Conservation (phyloP, 2,888 invertebrate genomes). For the Eupsilia transversa region DNA sequence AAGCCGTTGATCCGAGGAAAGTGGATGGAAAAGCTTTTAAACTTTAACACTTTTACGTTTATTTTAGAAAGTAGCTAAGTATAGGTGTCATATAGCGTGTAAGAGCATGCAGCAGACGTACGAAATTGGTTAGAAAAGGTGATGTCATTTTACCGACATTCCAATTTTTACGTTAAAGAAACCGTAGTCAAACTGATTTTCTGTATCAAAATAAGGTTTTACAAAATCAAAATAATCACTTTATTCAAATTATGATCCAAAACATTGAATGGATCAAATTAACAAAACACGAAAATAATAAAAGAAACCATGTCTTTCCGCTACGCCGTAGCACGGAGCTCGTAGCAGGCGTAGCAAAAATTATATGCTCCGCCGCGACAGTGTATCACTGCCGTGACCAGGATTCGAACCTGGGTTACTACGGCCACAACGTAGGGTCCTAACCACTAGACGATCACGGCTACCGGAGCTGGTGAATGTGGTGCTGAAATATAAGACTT, state of each 20-base stretch:
- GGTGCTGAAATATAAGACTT: slow-evolving; percentile 9
- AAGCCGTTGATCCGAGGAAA: slow-evolving; percentile 35
- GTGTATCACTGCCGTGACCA: slow-evolving; percentile 82
- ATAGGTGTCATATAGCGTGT: background rate
- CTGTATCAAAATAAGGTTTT: too few relatives aligned
- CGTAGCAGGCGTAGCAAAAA: slow-evolving; percentile 12
- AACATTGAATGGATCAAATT: background rate
- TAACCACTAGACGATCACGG: slow-evolving; percentile 91
- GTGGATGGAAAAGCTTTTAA: slow-evolving; percentile 57
- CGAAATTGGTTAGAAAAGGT: background rate
- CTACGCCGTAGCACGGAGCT: slow-evolving; percentile 25
- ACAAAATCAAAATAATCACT: too few relatives aligned
- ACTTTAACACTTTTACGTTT: slow-evolving; percentile 39
- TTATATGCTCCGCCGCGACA: slow-evolving; percentile 64
- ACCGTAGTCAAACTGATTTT: background rate
- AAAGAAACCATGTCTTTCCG: background rate
- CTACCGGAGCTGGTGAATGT: slow-evolving; percentile 71
- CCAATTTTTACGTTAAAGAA: background rate
- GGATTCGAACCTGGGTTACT: slow-evolving; percentile 94
- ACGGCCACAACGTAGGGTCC: slow-evolving; percentile 94
- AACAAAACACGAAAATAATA: background rate
- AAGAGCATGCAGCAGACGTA: background rate
- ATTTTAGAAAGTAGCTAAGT: slow-evolving; percentile 24
- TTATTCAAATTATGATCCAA: background rate
- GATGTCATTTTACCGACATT: background rate